Conservation (phyloP, 2,113 vertebrate genomes). For the Balaeniceps rex region DNA sequence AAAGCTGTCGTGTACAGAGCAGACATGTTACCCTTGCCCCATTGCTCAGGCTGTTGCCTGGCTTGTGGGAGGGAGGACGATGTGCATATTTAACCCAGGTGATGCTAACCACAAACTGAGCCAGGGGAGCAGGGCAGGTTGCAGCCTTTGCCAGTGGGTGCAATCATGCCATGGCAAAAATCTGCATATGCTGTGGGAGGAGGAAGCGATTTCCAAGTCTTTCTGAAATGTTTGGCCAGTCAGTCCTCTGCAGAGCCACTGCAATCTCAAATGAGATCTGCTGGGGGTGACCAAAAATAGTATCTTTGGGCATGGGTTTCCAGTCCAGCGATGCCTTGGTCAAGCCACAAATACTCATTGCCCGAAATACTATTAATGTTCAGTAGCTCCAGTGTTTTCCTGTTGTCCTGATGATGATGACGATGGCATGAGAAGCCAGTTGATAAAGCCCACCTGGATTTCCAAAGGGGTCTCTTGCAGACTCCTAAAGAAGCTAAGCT, state of each 20-base stretch:
- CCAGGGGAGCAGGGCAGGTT: background rate
- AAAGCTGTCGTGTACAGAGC: background rate
- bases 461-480: background rate
- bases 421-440: background rate
- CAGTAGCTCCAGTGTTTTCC: background rate
- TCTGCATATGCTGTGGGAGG: background rate
- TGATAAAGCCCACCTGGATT: background rate
- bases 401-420: background rate
- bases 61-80: background rate
- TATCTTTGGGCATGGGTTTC: background rate
- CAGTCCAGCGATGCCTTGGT: background rate
- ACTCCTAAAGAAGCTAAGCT: background rate
- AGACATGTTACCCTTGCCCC: fast-evolving
- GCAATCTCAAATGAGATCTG: background rate
- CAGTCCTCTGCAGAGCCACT: background rate
- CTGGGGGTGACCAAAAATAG: background rate
- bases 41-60: background rate
- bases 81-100: background rate
- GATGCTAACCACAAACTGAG: background rate
- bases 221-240: background rate
- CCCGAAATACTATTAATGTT: background rate
- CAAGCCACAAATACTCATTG: background rate
- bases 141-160: background rate
- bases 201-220: background rate
- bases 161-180: fast-evolving